Evolutionary conservation across 2,113 vertebrate species (phyloP), one percentile per base, ranked within the genome.

Genomic region (Halichoerus grypus): DNA sequence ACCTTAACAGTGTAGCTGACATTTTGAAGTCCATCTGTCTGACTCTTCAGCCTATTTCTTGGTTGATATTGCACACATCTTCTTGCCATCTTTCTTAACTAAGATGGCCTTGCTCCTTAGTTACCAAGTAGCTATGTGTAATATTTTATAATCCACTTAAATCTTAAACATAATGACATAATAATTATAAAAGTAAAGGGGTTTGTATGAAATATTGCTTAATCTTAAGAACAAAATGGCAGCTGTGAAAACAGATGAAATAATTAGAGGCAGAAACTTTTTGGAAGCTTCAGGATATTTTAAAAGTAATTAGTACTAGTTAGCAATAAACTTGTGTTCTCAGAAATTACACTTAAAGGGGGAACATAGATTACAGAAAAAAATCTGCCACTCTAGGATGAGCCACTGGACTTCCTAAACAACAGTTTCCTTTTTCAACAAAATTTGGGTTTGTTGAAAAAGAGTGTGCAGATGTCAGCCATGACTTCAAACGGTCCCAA

Each of bases 191-290:
- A 95, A 97, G 49, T 85, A 85, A 89, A 55, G 16, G 12, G 90
- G 91, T 93, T 96, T 84, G 88, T 87, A 95, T 87, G 86, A 98
- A 14, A 77, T 79, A 77, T 82, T 97, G 87, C 55, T 93, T 96
- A 93, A 71, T 93, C 77, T 94, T 97, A 97, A 91, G 95, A 90
- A 97, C 74, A 90, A 97, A 98, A 98, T 96, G 93, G 92, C 98
- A 98, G 98, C 98, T 98, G 98, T 98, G 97, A 98, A 98, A 99
- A 98, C 96, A 98, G 80, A 97, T 97, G 94, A 24, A 49, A 97
- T 0, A 0, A 97, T 94, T 98, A 98, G 93, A 97, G 98, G 95
- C 97, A 92, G 97, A 98, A 95, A 87, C 42, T 96, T 93, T 95
- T 72, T 83, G 96, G 95, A 98, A 97, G 39, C 59, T 92, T 95